Evolutionary conservation across 2,888 invertebrate species (phyloP).

Genomic region (Eucera pruinosa): DNA sequence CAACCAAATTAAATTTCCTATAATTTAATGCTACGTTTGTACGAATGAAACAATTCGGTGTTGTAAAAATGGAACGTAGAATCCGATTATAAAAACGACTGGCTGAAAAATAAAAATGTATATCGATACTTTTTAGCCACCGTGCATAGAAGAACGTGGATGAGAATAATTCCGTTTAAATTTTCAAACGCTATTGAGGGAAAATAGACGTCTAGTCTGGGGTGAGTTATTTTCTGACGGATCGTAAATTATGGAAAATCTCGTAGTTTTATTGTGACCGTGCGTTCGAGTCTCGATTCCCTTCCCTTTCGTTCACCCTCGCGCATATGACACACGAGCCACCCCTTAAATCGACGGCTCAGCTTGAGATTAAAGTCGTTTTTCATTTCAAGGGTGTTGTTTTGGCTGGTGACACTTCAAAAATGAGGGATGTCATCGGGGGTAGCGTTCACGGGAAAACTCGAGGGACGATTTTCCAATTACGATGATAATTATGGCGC

Average conservation of each 20-base stretch:
- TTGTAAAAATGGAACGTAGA: too few species aligned
- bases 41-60: too few species aligned
- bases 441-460: slow-evolving; percentile 9
- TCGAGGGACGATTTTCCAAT: slow-evolving; percentile 55
- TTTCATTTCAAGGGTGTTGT: slow-evolving; percentile 64
- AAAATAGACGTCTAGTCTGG: background rate
- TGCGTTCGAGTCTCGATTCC: slow-evolving; percentile 29
- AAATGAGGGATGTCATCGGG: slow-evolving; percentile 47
- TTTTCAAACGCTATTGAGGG: too few species aligned
- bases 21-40: too few species aligned
- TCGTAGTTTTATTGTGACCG: slow-evolving; percentile 42
- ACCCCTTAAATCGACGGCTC: slow-evolving; percentile 60
- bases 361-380: slow-evolving; percentile 70
- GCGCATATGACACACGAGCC: slow-evolving; percentile 57
- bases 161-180: too few species aligned
- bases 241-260: slow-evolving; percentile 40
- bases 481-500: slow-evolving; percentile 42
- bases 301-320: slow-evolving; percentile 45
- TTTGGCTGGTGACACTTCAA: slow-evolving; percentile 60
- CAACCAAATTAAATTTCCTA: too few species aligned
- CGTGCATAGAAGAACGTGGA: too few species aligned
- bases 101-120: too few species aligned
- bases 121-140: too few species aligned
- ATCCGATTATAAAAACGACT: too few species aligned
- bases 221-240: slow-evolving; percentile 16